Conservation (phyloP, 2,888 invertebrate genomes). For the Rhamphomyia laevipes region DNA sequence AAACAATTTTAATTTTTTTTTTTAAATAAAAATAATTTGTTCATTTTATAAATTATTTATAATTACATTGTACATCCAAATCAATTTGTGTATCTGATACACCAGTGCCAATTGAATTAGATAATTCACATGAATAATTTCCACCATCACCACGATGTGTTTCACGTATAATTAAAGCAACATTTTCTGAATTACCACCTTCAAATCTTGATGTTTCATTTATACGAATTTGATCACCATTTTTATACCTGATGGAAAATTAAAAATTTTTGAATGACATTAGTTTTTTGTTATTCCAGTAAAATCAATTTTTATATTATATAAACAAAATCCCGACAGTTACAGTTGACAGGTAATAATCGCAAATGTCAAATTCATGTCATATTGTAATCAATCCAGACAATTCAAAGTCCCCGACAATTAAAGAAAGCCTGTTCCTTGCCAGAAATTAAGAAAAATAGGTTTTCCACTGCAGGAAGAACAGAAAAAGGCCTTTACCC, state of each 20-base stretch:
- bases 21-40: neutral
- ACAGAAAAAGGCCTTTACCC: too few species aligned
- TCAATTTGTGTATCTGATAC: conserved; percentile 60
- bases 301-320: conserved; percentile 1
- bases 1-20: neutral
- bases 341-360: too few species aligned
- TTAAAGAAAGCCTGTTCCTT: too few species aligned
- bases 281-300: too few species aligned
- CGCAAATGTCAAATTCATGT: too few species aligned
- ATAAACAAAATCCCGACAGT: too few species aligned
- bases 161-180: conserved; percentile 64
- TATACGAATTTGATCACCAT: conserved; percentile 49
- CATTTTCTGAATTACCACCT: conserved; percentile 63
- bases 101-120: conserved; percentile 67
- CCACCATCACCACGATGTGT: conserved; percentile 70
- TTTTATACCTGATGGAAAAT: conserved; percentile 48
- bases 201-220: conserved; percentile 51
- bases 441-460: too few species aligned
- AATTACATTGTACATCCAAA: conserved; percentile 76
- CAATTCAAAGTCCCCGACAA: too few species aligned
- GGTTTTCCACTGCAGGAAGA: too few species aligned
- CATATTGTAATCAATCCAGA: too few species aligned
- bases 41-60: too few species aligned
- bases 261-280: too few species aligned
- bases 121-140: conserved; percentile 68